These are phyloP conservation scores for Genyomyrus donnyi DNA, from an alignment of 2,113 vertebrate species.

Conservation along the genomic window DNA sequence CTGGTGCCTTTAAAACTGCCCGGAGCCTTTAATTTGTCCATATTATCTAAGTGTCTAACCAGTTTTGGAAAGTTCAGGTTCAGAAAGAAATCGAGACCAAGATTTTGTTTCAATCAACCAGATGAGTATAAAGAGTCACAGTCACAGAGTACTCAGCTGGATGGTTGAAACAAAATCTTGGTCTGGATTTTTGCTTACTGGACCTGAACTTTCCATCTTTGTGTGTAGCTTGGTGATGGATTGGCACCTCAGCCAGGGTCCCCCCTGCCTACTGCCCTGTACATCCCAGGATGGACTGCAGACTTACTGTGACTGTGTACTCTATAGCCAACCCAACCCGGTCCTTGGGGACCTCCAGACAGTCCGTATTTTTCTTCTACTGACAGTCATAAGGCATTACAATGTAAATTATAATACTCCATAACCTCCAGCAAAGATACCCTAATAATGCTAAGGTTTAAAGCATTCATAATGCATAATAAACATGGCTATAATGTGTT, in stretches of 20 bases:
- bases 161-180: background rate
- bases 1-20: background rate
- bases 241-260: background rate
- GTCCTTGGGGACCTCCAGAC: background rate
- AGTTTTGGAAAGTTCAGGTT: background rate
- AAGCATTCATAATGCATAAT: background rate
- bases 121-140: background rate
- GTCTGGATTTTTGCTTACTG: background rate
- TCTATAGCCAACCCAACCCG: background rate
- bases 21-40: background rate
- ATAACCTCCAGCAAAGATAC: background rate
- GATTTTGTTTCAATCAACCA: background rate
- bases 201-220: background rate
- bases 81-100: background rate
- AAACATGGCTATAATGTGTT: background rate
- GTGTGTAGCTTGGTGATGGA: background rate
- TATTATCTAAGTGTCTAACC: background rate
- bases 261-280: background rate
- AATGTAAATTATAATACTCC: background rate
- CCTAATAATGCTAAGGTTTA: background rate
- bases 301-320: background rate
- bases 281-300: background rate
- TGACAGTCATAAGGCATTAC: background rate
- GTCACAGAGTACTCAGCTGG: background rate
- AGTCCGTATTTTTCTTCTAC: background rate